Evolutionary conservation across 2,888 invertebrate species (phyloP).

Genomic region (Pyrrhia umbra): DNA sequence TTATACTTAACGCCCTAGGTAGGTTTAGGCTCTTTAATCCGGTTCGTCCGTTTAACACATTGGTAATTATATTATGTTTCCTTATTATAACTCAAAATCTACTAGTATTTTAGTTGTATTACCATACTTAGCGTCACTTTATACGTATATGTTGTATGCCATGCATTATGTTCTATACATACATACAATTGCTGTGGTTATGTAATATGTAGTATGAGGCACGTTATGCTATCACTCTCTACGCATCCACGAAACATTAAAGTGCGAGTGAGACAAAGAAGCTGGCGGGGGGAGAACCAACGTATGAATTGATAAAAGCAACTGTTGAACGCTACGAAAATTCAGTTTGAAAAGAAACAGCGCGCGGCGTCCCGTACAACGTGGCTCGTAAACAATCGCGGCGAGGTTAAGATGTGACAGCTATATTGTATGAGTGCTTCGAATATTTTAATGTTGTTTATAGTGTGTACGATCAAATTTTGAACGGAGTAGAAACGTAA

Average conservation of each 20-base stretch:
- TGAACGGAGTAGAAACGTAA: conserved; percentile 64
- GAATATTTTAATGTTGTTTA: conserved; percentile 72
- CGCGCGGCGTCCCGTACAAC: conserved; percentile 74
- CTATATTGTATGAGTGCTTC: conserved; percentile 81
- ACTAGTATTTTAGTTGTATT: conserved; percentile 40
- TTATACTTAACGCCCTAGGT: no score
- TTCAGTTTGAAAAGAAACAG: conserved; percentile 85
- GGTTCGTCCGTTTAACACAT: not conserved
- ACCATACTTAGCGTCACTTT: conserved; percentile 47
- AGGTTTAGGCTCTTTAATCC: conserved; percentile 3
- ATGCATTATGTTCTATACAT: conserved; percentile 69
- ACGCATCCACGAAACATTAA: conserved; percentile 62
- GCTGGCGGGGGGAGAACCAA: conserved; percentile 77
- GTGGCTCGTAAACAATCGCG: conserved; percentile 72
- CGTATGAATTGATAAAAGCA: conserved; percentile 88
- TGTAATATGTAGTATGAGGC: conserved; percentile 72
- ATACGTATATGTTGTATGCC: conserved; percentile 57
- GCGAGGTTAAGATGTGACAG: conserved; percentile 85
- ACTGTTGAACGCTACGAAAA: conserved; percentile 86
- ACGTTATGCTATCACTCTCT: conserved; percentile 75
- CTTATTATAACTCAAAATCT: conserved; percentile 14
- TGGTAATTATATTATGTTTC: conserved; percentile 2
- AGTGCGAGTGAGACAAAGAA: conserved; percentile 78
- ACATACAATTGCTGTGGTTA: conserved; percentile 69
- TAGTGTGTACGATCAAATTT: conserved; percentile 71